Evolutionary conservation across 2,113 vertebrate species (phyloP), one percentile per base, ranked within the genome.

Genomic region (Brienomyrus longianalis): DNA sequence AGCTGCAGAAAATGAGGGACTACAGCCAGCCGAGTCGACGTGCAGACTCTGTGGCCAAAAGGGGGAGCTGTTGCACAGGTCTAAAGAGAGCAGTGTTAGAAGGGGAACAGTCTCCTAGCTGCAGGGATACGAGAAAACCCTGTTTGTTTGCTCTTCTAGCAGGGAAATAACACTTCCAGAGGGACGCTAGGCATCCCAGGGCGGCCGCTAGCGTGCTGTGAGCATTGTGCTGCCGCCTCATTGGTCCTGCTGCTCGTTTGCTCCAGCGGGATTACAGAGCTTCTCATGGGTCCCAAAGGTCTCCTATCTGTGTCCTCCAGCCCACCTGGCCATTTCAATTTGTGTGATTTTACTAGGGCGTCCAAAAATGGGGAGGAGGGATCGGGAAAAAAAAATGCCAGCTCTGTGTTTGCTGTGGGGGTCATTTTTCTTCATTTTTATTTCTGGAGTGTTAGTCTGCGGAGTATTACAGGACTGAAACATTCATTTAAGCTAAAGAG

Each of bases 51-150:
- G 3, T 7, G 17, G 59, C 94, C 96, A 93, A 95, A 89, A 70
- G 94, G 95, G 94, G 96, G 96, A 93, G 95, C 96, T 96, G 93
- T 96, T 95, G 94, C 90, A 94, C 93, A 95, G 93, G 91, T 92
- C 66, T 91, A 93, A 54, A 2, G 50, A 45, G 2, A 2, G 35
- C 45, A 45, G 85, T 35, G 47, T 51, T 51, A 54, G 74, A 51
- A 54, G 23, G 39, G 31, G 23, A 59, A 90, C 91, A 91, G 47
- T 93, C 90, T 88, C 70, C 59, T 90, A 84, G 90, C 92, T 94
- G 92, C 89, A 48, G 92, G 93, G 93, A 93, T 87, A 93, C 89
- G 90, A 93, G 93, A 91, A 91, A 92, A 93, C 93, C 92, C 92
- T 94, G 92, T 94, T 91, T 94, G 94, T 94, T 94, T 92, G 90